These are phyloP conservation scores for Drosophila robusta DNA, from an alignment of 2,888 invertebrate genomes.

Conservation along the genomic window DNA sequence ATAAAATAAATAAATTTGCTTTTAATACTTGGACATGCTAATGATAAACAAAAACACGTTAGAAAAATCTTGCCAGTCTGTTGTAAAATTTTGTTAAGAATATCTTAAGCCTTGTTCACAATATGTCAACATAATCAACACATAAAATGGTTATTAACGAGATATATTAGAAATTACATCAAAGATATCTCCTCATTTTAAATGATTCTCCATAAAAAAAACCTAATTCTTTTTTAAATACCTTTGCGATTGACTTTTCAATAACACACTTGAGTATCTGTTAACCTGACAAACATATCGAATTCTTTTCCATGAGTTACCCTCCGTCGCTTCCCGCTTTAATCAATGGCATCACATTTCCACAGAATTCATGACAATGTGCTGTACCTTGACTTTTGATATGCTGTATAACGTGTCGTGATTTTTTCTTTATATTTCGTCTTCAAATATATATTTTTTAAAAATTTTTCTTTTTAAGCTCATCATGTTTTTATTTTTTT, in stretches of 20 bases:
- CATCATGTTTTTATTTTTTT: slow-evolving; percentile 13
- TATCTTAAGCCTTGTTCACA: too few relatives aligned
- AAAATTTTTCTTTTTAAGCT: slow-evolving; percentile 40
- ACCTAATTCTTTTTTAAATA: neutral
- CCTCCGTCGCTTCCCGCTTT: neutral
- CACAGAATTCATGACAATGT: slow-evolving; percentile 21
- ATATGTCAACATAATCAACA: too few relatives aligned
- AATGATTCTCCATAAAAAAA: too few relatives aligned
- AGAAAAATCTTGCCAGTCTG: too few relatives aligned
- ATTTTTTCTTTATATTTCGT: slow-evolving; percentile 24
- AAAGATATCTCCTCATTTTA: too few relatives aligned
- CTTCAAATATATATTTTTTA: slow-evolving; percentile 2
- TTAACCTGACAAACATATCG: slow-evolving; percentile 12
- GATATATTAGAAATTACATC: too few relatives aligned
- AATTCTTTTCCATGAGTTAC: neutral
- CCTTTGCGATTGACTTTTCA: slow-evolving; percentile 1
- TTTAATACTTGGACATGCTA: too few relatives aligned
- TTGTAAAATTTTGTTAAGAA: too few relatives aligned
- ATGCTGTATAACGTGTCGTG: slow-evolving; percentile 31
- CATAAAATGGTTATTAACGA: too few relatives aligned
- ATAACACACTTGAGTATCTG: neutral
- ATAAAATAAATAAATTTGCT: too few relatives aligned
- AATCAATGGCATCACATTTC: slow-evolving; percentile 8
- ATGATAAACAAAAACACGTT: too few relatives aligned
- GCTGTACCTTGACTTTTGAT: slow-evolving; percentile 11